Base-by-base conservation (phyloP, 2,797 vertebrate genomes). In the Premnoplex brunnescens region DNA sequence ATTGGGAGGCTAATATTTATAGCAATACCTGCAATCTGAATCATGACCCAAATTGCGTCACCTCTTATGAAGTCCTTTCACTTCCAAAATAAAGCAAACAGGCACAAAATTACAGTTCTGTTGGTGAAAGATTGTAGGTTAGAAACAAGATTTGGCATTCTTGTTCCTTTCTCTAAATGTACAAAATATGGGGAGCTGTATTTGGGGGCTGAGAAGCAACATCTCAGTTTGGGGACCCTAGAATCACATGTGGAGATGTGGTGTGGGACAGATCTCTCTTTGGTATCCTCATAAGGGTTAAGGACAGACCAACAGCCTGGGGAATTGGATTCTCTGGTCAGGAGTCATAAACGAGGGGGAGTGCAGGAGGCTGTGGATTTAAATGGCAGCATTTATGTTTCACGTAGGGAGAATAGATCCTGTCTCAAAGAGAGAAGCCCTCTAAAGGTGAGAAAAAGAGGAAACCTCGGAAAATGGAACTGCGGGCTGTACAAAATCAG, bases 11-110 rank as follows among this genome's bases (percentile, higher is more conserved):
- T 68, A 72, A 48, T 18, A 15, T 22, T 91, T 66, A 52, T 18
- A 89, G 59, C 87, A 94, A 12, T 64, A 87, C 58, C 73, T 91
- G 74, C 27, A 94, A 88, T 36, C 14, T 83, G n/a, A 91, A 94
- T 23, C 82, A 76, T 10, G 20, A 85, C 63, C 49, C 93, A 89
- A 82, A 30, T 54, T 76, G 63, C 52, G 68, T 54, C 85, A 49
- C 92, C 60, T 89, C 84, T 41, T 67, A 43, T 55, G 56, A 95
- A 56, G 30, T 3, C 48, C 63, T 69, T 43, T 41, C 75, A 75
- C 58, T 93, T 92, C 60, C 52, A 93, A 95, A 96, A 71, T 2
- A 84, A 43, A 85, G 32, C 14, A 83, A 94, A 44, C 11, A 56
- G 43, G 64, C 28, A 66, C 2, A 59, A 77, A 84, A 85, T 48